phyloP scores from a whole-genome alignment of 2,113 vertebrate species.

The Mormyrus iriodes region DNA sequence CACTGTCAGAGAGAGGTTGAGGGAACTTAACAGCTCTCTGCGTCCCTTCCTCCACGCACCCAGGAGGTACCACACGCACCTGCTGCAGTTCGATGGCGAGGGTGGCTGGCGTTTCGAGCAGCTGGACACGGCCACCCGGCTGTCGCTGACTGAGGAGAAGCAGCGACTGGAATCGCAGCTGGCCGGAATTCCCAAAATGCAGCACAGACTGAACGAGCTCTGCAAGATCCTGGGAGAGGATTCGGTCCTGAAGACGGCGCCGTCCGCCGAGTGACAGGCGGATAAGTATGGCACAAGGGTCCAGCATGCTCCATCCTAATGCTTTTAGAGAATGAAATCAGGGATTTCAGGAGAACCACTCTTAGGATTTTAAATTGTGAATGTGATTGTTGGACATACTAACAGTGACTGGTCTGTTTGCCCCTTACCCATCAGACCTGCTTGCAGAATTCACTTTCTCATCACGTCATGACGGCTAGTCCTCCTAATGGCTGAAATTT shows the following conservation, averaged over 20 bases:
- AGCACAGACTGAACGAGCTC: constrained; percentile 88
- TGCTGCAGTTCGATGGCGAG: constrained; percentile 96
- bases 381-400: neutral
- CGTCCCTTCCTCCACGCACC: constrained; percentile 23
- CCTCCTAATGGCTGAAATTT: neutral
- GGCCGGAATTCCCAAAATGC: constrained; percentile 94
- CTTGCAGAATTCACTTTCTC: too few relatives aligned
- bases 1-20: neutral
- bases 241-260: constrained; percentile 82
- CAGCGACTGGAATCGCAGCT: constrained; percentile 92
- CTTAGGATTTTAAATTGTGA: neutral
- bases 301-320: neutral
- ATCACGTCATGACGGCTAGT: neutral
- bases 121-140: constrained; percentile 85
- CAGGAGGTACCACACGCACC: constrained; percentile 98
- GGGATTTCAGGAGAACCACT: constrained; percentile 4
- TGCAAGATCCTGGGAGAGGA: constrained; percentile 96
- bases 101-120: constrained; percentile 95
- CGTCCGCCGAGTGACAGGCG: constrained; percentile 34
- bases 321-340: neutral
- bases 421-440: neutral
- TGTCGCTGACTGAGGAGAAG: constrained; percentile 92
- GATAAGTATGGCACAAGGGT: neutral
- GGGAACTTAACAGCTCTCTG: neutral
- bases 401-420: constrained; percentile 17